Evolutionary conservation across 2,888 invertebrate genomes (phyloP).

Genomic region (Sminthurides aquaticus): DNA sequence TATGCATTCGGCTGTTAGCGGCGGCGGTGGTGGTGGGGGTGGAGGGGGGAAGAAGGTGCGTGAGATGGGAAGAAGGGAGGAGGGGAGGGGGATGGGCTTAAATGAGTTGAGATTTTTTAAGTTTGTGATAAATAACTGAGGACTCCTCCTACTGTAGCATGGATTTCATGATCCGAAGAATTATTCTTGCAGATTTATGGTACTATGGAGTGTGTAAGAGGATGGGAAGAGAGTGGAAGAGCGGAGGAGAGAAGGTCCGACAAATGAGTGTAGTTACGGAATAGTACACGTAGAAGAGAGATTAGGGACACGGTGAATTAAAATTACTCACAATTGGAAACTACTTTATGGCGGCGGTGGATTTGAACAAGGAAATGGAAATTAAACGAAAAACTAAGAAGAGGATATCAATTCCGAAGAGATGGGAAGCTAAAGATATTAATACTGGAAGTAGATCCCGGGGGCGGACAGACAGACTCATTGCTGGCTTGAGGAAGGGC

Average conservation of each 20-base stretch:
- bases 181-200: constrained; percentile 8
- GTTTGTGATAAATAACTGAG: constrained; percentile 1
- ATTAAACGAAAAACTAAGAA: too few relatives aligned
- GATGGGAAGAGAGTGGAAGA: too few relatives aligned
- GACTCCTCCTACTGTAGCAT: constrained; percentile 1
- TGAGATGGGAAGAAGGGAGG: background rate
- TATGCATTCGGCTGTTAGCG: too few relatives aligned
- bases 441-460: background rate
- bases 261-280: too few relatives aligned
- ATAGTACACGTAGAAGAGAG: too few relatives aligned
- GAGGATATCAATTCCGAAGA: too few relatives aligned
- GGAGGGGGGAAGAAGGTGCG: background rate
- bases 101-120: background rate
- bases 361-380: too few relatives aligned
- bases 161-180: background rate
- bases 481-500: background rate
- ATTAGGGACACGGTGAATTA: background rate
- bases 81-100: background rate
- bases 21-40: too few relatives aligned
- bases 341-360: background rate
- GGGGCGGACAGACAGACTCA: background rate
- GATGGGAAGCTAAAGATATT: too few relatives aligned
- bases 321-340: background rate
- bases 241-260: background rate
- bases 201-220: too few relatives aligned